phyloP scores from a whole-genome alignment of 2,113 vertebrate species.

The Bubo bubo region DNA sequence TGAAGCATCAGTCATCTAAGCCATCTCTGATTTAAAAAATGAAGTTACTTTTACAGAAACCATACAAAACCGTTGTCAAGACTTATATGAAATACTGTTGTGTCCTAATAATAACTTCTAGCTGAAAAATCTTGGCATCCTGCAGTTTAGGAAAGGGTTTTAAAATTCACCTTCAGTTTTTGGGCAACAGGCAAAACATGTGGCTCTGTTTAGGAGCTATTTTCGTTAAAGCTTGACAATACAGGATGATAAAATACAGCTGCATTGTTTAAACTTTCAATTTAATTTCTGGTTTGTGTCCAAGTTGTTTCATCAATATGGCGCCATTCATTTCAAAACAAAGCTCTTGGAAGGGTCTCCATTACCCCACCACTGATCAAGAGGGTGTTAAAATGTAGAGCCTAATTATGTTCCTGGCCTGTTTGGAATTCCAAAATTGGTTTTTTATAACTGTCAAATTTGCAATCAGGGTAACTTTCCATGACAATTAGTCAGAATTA shows the following conservation, averaged over 20 bases:
- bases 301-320: conserved; percentile 62
- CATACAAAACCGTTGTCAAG: conserved; percentile 28
- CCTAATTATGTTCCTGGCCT: conserved; percentile 40
- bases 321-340: conserved; percentile 62
- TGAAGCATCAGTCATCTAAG: not conserved
- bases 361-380: conserved; percentile 47
- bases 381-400: conserved; percentile 55
- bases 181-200: conserved; percentile 63
- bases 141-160: conserved; percentile 43
- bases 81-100: conserved; percentile 27
- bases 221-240: conserved; percentile 67
- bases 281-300: conserved; percentile 54
- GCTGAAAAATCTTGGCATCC: conserved; percentile 59
- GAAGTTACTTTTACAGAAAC: conserved; percentile 48
- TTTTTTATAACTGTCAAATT: conserved; percentile 62
- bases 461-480: conserved; percentile 47
- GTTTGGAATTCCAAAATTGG: conserved; percentile 47
- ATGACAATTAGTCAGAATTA: conserved; percentile 47
- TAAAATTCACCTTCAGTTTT: conserved; percentile 64
- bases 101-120: conserved; percentile 53
- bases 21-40: conserved; percentile 17
- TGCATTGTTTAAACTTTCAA: conserved; percentile 69
- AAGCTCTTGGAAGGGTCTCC: conserved; percentile 53
- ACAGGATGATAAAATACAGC: conserved; percentile 68
- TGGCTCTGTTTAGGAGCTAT: conserved; percentile 69